Percentiles rank a stretch among this genome's conserved stretches.
Evolutionary conservation across 2,888 invertebrate species (phyloP).

Genomic region (Tipula lateralis): DNA sequence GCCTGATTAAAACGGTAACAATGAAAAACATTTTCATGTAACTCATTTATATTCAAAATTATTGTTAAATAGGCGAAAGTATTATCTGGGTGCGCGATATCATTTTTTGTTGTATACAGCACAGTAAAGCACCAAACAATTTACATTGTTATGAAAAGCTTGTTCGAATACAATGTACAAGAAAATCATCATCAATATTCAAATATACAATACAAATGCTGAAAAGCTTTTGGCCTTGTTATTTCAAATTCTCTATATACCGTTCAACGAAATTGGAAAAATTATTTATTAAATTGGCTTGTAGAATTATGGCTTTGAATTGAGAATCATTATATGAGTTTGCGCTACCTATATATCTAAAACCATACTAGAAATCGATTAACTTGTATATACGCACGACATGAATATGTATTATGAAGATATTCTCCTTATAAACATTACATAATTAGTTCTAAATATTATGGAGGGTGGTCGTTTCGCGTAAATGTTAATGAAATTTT

Average conservation of each 20-base stretch:
- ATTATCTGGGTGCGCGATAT: not conserved
- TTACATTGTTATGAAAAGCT: too few species aligned
- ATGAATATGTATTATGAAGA: too few species aligned
- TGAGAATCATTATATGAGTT: too few species aligned
- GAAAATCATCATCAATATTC: not conserved
- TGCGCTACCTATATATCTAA: too few species aligned
- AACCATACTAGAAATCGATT: too few species aligned
- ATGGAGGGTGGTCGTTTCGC: not conserved
- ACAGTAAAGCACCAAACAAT: not conserved
- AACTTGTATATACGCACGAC: too few species aligned
- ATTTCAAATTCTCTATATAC: not conserved
- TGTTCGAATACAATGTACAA: too few species aligned
- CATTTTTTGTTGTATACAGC: not conserved
- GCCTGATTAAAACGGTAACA: not conserved
- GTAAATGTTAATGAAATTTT: not conserved
- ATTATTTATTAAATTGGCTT: too few species aligned
- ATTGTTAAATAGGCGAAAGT: not conserved
- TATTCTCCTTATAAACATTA: too few species aligned
- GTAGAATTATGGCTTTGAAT: too few species aligned
- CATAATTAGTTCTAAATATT: too few species aligned
- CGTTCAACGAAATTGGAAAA: too few species aligned
- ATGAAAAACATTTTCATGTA: not conserved
- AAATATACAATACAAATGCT: not conserved
- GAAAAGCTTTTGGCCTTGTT: not conserved
- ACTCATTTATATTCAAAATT: not conserved